phyloP scores from a whole-genome alignment of 2,797 vertebrate species.

The Oreonectes daqikongensis region DNA sequence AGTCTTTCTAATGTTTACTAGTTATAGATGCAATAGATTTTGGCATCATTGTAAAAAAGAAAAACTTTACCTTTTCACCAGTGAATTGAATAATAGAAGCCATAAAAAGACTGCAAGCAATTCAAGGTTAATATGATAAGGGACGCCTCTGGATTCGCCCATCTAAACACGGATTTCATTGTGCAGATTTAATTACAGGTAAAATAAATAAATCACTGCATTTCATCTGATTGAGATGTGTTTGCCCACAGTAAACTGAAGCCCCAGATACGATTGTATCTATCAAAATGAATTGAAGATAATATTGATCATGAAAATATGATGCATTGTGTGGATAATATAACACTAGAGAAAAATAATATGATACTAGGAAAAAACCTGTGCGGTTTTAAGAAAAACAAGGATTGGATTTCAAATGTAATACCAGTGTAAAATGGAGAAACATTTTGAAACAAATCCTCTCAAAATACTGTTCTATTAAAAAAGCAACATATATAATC shows the following conservation, averaged over 20 bases:
- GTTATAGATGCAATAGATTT: neutral
- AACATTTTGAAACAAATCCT: too few species aligned
- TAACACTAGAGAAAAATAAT: neutral
- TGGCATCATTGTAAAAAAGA: neutral
- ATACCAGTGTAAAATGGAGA: too few species aligned
- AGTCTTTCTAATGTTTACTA: neutral
- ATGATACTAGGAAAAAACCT: neutral
- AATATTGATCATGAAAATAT: constrained; percentile 12
- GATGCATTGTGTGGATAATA: constrained; percentile 4
- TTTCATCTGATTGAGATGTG: neutral
- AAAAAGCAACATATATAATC: too few species aligned
- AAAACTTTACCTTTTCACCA: neutral
- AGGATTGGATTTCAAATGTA: too few species aligned
- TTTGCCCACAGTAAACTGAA: neutral
- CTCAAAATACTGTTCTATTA: too few species aligned
- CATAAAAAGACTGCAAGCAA: neutral
- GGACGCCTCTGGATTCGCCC: neutral
- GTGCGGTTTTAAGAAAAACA: neutral
- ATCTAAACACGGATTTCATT: neutral
- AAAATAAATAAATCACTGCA: constrained; percentile 4
- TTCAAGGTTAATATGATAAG: neutral
- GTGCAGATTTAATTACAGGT: constrained; percentile 6
- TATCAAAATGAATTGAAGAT: neutral
- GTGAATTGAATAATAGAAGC: neutral
- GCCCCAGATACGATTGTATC: neutral